Evolutionary conservation across 2,797 vertebrate genomes (phyloP), one percentile per base, ranked within the genome.

Genomic region (Dryobates pubescens): DNA sequence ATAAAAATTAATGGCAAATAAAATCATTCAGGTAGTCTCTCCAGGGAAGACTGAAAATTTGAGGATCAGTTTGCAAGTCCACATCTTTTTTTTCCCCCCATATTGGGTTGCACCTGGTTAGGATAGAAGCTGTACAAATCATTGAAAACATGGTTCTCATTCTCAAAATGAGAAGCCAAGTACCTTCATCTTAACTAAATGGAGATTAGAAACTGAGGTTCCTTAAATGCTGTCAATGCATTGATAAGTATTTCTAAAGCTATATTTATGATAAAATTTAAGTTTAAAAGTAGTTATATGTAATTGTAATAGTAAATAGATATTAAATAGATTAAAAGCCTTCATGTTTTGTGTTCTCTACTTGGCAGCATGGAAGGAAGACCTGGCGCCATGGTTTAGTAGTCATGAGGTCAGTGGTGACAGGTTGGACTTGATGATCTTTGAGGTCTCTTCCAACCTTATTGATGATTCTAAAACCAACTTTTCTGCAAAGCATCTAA

Each of bases 151-250:
- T 43, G 82, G 59, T 72, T 69, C 43, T 54, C 79, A 49, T 49
- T 88, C 34, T 61, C 86, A 88, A 62, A 94, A 69, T 58, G 6
- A 53, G 23, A 68, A 19, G 26, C 6, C 29, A 54, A 58, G 34
- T 71, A 61, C 36, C 14, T 75, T 93, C 92, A 92, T 43, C 77
- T 94, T 93, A 91, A 91, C 92, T 94, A 95, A 95, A 92, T 64
- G 41, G 56, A 96, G 92, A 92, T 75, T 91, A 78, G 95, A 93
- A 75, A 57, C 79, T 85, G 70, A 84, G 56, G 82, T 94, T 90
- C 72, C 65, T 91, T 96, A 94, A 89, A 79, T 43, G 85, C 94
- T 75, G 71, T 59, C 71, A 92, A 79, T 20, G 29, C 13, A 57
- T 72, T 67, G 20, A 20, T 43, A 29, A 3, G 11, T 43, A 43